Percentiles rank a stretch among this genome's conserved stretches.
phyloP scores from a whole-genome alignment of 2,888 invertebrate species.

The Gnatocerus cornutus region DNA sequence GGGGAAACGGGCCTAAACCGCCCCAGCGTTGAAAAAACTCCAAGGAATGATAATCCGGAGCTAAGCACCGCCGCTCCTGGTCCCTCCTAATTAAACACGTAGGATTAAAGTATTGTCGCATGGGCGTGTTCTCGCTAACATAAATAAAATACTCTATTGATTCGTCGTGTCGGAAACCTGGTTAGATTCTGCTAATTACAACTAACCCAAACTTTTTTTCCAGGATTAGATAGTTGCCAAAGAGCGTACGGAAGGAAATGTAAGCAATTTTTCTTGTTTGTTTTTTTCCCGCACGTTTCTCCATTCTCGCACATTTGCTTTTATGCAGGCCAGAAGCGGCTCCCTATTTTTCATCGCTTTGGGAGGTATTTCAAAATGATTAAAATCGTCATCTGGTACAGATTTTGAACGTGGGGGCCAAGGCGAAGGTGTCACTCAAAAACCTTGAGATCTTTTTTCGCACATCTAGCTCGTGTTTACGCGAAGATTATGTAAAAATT shows the following conservation, averaged over 20 bases:
- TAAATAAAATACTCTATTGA: constrained; percentile 29
- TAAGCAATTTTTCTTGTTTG: constrained; percentile 6
- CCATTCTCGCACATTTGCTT: constrained; percentile 12
- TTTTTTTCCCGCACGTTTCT: constrained; percentile 8
- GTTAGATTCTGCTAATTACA: constrained; percentile 15
- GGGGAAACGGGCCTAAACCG: too few relatives aligned
- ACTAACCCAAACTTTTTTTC: constrained; percentile 13
- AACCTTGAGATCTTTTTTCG: not conserved
- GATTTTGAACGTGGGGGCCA: constrained; percentile 39
- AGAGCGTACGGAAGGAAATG: not conserved
- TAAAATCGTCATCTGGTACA: not conserved
- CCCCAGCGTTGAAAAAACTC: too few relatives aligned
- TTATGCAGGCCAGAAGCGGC: constrained; percentile 1
- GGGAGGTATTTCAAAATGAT: constrained; percentile 17
- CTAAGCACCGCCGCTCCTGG: not conserved
- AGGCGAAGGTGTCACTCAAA: constrained; percentile 26
- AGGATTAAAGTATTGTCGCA: constrained; percentile 29
- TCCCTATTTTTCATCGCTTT: constrained; percentile 10
- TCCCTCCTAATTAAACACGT: constrained; percentile 13
- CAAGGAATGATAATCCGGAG: too few relatives aligned
- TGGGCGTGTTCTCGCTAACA: constrained; percentile 16
- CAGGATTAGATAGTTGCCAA: constrained; percentile 17
- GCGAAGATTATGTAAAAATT: constrained; percentile 12
- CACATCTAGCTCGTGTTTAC: constrained; percentile 10
- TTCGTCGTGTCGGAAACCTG: constrained; percentile 15